Conservation (phyloP, 2,113 vertebrate species). For the Prinia subflava region DNA sequence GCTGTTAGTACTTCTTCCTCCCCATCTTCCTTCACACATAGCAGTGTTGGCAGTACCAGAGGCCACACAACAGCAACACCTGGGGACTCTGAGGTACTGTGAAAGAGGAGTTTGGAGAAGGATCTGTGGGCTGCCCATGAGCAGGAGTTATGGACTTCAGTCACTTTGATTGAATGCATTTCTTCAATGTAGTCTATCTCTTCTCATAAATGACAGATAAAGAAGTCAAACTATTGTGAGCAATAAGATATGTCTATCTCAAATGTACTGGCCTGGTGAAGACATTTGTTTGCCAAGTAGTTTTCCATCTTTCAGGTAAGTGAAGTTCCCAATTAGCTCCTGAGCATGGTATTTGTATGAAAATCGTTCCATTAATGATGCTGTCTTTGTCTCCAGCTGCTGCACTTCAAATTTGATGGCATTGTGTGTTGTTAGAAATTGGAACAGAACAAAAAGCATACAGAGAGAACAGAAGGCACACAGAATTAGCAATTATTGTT, state of each 20-base stretch:
- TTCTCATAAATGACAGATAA: not conserved
- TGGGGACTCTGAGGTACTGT: not conserved
- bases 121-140: not conserved
- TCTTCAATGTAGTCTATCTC: not conserved
- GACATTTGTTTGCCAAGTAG: constrained; percentile 65
- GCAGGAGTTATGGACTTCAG: not conserved
- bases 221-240: not conserved
- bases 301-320: constrained; percentile 72
- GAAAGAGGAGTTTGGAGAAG: not conserved
- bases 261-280: constrained; percentile 55
- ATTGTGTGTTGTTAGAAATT: constrained; percentile 61
- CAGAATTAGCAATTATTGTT: constrained; percentile 12
- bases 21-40: not conserved
- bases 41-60: not conserved
- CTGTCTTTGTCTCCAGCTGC: constrained; percentile 77
- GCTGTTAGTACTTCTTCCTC: not conserved
- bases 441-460: not conserved
- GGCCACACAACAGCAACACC: not conserved
- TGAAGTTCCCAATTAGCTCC: constrained; percentile 75
- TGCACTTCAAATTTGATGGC: constrained; percentile 79
- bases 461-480: constrained; percentile 16
- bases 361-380: constrained; percentile 74
- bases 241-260: not conserved
- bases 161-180: not conserved
- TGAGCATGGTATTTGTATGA: constrained; percentile 72